Evolutionary conservation across 2,797 vertebrate genomes (phyloP), one percentile per base, ranked within the genome.

Genomic region (Etheostoma nigrum): DNA sequence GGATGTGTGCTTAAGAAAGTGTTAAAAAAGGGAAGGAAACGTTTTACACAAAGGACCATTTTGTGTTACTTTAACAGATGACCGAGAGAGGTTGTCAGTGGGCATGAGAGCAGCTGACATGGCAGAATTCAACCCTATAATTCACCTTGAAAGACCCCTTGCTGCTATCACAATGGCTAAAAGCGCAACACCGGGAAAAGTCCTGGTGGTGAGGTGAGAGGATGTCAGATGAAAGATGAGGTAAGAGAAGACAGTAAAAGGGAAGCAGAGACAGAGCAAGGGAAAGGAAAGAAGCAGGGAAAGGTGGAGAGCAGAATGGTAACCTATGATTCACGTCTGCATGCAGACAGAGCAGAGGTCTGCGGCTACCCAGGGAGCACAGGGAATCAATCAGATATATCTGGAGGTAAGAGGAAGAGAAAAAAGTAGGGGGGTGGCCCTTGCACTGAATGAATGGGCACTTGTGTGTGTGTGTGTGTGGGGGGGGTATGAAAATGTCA

Each of bases 401-500:
- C 55, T 65, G 44, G 23, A 76, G 25, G 59, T 36, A 65, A 76
- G 72, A 72, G 75, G 19, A 72, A 23, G 49, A 49, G 21, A 40
- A 11, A 63, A 70, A 48, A 75, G 49, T 67, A 27, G 36, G 11
- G 27, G 53, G 40, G 47, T n/a, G 67, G 10, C 36, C 10, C 36
- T 40, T 3, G 3, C 36, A 40, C 10, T 11, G 36, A 40, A 9
- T 40, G 36, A 40, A 40, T 40, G 36, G 10, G 36, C 36, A 40
- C 36, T 40, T 40, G 3, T 30, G 57, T 30, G 40, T 47, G 69
- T 9, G 72, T 25, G 27, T 42, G 36, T 14, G 25, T n/a, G 65
- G 64, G 25, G 21, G 52, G 73, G 76, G 81, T 88, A 84, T 81
- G 84, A 86, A 90, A 80, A 92, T 89, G 90, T 94, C 93, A 94